Conservation (phyloP, 2,113 vertebrate species). For the Eurypyga helias region DNA sequence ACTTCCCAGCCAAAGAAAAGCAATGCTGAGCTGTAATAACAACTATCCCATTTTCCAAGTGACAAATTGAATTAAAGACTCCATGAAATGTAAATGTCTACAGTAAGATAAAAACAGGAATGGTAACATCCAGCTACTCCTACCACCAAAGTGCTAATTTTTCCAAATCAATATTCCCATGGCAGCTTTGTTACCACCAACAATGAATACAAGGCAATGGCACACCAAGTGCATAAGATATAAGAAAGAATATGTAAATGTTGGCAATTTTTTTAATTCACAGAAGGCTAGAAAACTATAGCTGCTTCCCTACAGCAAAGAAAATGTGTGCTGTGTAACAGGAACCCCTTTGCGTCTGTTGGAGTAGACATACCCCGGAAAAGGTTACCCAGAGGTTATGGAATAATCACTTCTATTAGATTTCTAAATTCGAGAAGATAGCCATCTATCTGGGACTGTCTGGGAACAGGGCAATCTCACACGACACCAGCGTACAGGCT, state of each 20-base stretch:
- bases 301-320: background rate
- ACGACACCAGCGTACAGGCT: background rate
- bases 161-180: slow-evolving; percentile 18
- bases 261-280: background rate
- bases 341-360: background rate
- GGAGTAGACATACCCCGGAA: background rate
- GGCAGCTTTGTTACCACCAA: background rate
- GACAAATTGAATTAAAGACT: background rate
- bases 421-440: background rate
- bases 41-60: background rate
- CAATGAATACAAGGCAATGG: background rate
- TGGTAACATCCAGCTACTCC: background rate
- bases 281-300: background rate
- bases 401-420: background rate
- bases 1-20: background rate
- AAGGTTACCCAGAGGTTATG: background rate
- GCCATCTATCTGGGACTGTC: background rate
- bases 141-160: background rate
- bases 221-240: background rate
- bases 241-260: background rate
- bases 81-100: no score
- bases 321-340: accelerated
- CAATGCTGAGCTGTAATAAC: background rate
- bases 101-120: background rate
- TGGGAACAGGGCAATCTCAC: background rate